Base-by-base conservation (phyloP, 2,113 vertebrate genomes). In the Cinclus cinclus region DNA sequence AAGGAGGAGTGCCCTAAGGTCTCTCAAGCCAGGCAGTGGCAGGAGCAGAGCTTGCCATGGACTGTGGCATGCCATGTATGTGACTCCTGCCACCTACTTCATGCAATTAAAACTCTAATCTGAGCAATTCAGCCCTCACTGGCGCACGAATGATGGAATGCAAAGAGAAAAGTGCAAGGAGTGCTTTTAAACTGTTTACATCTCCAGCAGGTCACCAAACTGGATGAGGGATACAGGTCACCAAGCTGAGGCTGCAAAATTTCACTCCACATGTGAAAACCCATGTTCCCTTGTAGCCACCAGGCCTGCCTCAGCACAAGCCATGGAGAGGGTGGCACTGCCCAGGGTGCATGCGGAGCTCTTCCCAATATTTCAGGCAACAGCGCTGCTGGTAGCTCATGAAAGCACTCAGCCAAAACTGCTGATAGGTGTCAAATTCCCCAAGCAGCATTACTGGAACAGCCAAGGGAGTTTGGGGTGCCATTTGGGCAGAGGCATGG, bases 291-390 rank as follows among this genome's bases (percentile, higher is more conserved):
- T 74, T 44, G 49, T 4, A 84, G 46, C 50, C 50, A n/a, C 20
- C 2, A 1, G 55, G 15, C 23, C 16, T 62, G 73, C 25, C 49
- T 11, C 1, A 3, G n/a, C 5, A 12, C 7, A 2, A 41, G 33
- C 12, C 37, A 22, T 3, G 53, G 35, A 53, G 47, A 4, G 20
- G 44, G 37, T 3, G 2, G 10, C 30, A 35, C 49, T 62, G 41
- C 33, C 53, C 3, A 0, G 31, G 35, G 13, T 0, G 0, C 9
- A 14, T 4, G 0, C 4, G 0, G 64, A 83, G 23, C 35, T 30
- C 31, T 60, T 90, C 69, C 59, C 27, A 46, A 5, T 20, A 42
- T 28, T 67, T 82, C 86, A 83, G 60, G n/a, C 42, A 90, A 81
- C 53, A 11, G 2, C 8, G 8, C 15, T 4, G 2, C 68, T 86